Evolutionary conservation across 2,113 vertebrate genomes (phyloP).

Genomic region (Scartelaos histophorus): DNA sequence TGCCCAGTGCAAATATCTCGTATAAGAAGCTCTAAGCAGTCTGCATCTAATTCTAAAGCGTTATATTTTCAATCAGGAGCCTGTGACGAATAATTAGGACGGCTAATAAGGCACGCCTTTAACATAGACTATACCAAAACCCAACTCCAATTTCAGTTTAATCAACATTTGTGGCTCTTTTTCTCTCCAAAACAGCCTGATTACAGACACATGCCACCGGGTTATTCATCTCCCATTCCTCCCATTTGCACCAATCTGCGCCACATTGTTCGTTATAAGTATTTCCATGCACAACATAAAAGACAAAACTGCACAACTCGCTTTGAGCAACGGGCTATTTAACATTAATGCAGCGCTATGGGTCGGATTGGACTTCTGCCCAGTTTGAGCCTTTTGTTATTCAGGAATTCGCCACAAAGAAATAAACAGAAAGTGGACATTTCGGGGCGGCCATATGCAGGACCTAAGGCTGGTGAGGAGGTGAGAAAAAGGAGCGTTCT

Average conservation of each 20-base stretch:
- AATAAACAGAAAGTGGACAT: background rate
- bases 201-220: constrained; percentile 25
- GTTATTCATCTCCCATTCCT: constrained; percentile 33
- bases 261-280: background rate
- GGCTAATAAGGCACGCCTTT: no score
- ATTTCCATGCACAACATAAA: constrained; percentile 17
- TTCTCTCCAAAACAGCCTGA: constrained; percentile 28
- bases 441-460: constrained; percentile 10
- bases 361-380: constrained; percentile 16
- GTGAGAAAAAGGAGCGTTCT: constrained; percentile 18
- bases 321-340: constrained; percentile 29
- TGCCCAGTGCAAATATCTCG: no score
- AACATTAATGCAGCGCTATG: constrained; percentile 44
- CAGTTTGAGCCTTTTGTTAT: constrained; percentile 20
- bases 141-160: constrained; percentile 43
- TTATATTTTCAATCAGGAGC: no score
- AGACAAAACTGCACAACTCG: constrained; percentile 27
- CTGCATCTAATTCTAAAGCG: no score
- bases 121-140: constrained; percentile 1
- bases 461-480: constrained; percentile 18
- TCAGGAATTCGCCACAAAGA: constrained; percentile 20
- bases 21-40: no score
- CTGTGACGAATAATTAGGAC: no score
- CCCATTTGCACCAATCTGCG: constrained; percentile 24
- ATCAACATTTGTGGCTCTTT: constrained; percentile 41